Base-by-base conservation (phyloP, 2,797 vertebrate genomes). In the Passerculus sandwichensis region DNA sequence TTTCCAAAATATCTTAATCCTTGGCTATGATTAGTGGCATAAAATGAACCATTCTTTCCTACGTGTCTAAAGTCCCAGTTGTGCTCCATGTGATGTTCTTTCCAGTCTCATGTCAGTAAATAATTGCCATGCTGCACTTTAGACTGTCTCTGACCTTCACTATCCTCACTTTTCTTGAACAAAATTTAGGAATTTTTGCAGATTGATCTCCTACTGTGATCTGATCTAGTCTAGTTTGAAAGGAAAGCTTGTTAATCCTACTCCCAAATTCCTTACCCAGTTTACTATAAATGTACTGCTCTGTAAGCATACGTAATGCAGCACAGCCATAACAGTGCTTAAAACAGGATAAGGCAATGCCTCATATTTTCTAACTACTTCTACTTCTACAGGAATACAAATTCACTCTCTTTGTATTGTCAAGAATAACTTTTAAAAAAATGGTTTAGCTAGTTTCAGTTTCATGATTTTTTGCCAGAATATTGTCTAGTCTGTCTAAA, bases 1-100 rank as follows among this genome's bases (percentile, higher is more conserved):
- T 96, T 96, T 96, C 95, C 93, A 95, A 95, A 96, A 95, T 92
- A 93, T 86, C 90, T 94, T 94, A 96, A 95, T 95, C 70, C 80
- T 94, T 96, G 89, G 89, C 95, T 94, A 84, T 90, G 91, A 62
- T 88, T 85, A 91, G 93, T 88, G 85, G 79, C 83, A 96, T 86
- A 94, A 96, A 96, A 93, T 86, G 85, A 96, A 93, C 91, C 51
- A 65, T 94, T 96, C 88, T 95, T 96, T 96, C 95, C 91, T 94
- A 91, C 1, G 4, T 91, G 79, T 93, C 89, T 93, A 0, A 93
- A 86, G 82, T 89, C 93, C 93, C 94, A 91, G 73, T 53, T 84
- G 91, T 92, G 66, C 67, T 96, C 67, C 83, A 62, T 94, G 91
- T 88, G 90, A 91, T 96, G 83, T 78, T 96, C 71, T 96, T 96